phyloP scores from a whole-genome alignment of 2,797 vertebrate genomes.

The Eleutherodactylus coqui region DNA sequence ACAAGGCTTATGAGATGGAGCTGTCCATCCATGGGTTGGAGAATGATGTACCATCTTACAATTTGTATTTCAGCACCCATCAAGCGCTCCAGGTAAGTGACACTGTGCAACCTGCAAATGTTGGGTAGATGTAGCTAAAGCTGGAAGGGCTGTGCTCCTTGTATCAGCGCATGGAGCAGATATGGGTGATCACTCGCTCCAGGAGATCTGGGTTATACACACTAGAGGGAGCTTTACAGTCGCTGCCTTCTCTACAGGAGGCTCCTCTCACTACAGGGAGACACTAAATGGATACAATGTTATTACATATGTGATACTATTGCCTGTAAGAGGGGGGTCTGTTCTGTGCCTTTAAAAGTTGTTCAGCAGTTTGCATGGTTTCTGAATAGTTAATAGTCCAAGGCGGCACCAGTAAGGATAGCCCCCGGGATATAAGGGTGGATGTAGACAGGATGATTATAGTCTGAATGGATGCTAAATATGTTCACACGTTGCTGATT shows the following conservation, averaged over 20 bases:
- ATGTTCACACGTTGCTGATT: no score
- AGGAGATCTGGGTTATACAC: neutral
- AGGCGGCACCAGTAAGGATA: no score
- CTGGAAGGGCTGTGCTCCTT: neutral
- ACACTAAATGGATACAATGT: neutral
- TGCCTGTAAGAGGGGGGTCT: no score
- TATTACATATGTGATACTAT: no score
- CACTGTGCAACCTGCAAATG: neutral
- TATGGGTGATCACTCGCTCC: neutral
- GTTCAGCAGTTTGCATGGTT: neutral
- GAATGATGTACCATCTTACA: slow-evolving; percentile 32
- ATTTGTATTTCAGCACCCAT: slow-evolving; percentile 15
- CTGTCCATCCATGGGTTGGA: slow-evolving; percentile 38
- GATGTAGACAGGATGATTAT: no score
- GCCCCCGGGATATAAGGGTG: no score
- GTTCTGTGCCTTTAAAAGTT: no score
- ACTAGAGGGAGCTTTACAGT: neutral
- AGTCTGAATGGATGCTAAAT: no score
- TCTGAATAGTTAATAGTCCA: no score
- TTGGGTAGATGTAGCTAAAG: neutral
- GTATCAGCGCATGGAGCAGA: neutral
- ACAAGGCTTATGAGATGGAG: slow-evolving; percentile 35
- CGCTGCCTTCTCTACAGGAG: neutral
- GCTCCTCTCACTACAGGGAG: neutral
- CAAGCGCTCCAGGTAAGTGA: slow-evolving; percentile 48